These are phyloP conservation scores for Megamerina dolium DNA, from an alignment of 2,888 invertebrate species.

Conservation along the genomic window DNA sequence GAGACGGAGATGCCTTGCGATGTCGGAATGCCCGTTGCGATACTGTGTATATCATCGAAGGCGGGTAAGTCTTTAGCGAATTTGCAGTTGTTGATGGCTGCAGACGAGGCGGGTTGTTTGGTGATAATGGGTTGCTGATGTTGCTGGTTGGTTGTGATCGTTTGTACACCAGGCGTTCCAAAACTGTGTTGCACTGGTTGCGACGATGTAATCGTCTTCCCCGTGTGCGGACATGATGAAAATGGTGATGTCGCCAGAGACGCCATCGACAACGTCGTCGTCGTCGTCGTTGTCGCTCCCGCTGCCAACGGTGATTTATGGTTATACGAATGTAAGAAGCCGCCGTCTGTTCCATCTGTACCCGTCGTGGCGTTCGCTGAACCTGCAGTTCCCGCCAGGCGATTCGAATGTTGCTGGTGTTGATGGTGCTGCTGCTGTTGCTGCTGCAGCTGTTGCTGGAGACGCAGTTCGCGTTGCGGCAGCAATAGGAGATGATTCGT, in stretches of 20 bases:
- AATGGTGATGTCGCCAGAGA: conserved; percentile 25
- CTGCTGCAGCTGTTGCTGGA: conserved; percentile 51
- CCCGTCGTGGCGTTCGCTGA: conserved; percentile 28
- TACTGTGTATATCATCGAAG: conserved; percentile 50
- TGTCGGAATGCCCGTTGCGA: conserved; percentile 25
- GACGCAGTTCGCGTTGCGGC: conserved; percentile 54
- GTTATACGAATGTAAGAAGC: conserved; percentile 42
- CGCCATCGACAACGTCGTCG: conserved; percentile 27
- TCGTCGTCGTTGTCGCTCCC: conserved; percentile 26
- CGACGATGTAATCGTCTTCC: conserved; percentile 26
- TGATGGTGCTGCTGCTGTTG: conserved; percentile 23
- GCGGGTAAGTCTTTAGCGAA: conserved; percentile 47
- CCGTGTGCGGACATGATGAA: conserved; percentile 24
- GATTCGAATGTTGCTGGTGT: conserved; percentile 31
- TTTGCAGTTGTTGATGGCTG: conserved; percentile 17
- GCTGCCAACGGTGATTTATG: conserved; percentile 33
- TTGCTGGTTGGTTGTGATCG: conserved; percentile 54
- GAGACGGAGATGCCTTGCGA: conserved; percentile 21
- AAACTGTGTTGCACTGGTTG: conserved; percentile 17
- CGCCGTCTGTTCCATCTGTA: conserved; percentile 50
- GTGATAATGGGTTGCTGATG: conserved; percentile 49
- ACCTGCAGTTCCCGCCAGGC: conserved; percentile 28
- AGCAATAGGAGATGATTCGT: conserved; percentile 52
- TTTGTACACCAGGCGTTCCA: conserved; percentile 19
- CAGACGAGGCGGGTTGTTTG: conserved; percentile 52